phyloP scores from a whole-genome alignment of 2,888 invertebrate genomes.

The Caenorhabditis imperialis region DNA sequence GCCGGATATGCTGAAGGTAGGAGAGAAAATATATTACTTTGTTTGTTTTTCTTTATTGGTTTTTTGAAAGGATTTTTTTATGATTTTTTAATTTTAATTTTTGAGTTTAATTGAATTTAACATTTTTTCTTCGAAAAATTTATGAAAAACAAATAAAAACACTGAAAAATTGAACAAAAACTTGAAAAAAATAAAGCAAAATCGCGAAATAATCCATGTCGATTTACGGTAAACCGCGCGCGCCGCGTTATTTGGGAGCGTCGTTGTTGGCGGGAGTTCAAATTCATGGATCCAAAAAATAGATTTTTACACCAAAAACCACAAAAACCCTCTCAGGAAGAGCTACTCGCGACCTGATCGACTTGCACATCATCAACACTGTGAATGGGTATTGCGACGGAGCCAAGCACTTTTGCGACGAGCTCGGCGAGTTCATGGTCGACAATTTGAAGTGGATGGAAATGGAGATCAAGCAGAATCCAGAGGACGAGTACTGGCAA shows the following conservation, averaged over 20 bases:
- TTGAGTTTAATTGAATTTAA: neutral
- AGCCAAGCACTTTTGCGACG: conserved; percentile 73
- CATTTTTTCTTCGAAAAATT: neutral
- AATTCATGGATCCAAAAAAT: too few species aligned
- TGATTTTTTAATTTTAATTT: conserved; percentile 1
- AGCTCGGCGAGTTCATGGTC: conserved; percentile 67
- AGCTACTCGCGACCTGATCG: conserved; percentile 68
- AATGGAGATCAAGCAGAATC: conserved; percentile 63
- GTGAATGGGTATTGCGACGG: conserved; percentile 73
- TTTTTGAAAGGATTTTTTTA: neutral
- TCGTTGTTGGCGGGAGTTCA: too few species aligned
- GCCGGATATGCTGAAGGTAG: conserved; percentile 75
- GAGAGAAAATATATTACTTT: neutral
- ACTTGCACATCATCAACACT: conserved; percentile 72
- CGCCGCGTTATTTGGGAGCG: conserved; percentile 34
- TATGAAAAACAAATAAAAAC: neutral
- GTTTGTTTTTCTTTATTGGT: neutral
- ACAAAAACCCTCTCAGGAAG: conserved; percentile 52
- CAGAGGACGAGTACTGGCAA: conserved; percentile 75
- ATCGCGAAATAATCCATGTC: neutral
- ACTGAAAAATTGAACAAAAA: conserved; percentile 1
- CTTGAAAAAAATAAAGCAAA: neutral
- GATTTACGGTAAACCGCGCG: conserved; percentile 25
- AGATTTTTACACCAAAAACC: too few species aligned
- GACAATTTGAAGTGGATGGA: conserved; percentile 74